Base-by-base conservation (phyloP, 2,888 invertebrate species). In the Scaptomyza reducta region DNA sequence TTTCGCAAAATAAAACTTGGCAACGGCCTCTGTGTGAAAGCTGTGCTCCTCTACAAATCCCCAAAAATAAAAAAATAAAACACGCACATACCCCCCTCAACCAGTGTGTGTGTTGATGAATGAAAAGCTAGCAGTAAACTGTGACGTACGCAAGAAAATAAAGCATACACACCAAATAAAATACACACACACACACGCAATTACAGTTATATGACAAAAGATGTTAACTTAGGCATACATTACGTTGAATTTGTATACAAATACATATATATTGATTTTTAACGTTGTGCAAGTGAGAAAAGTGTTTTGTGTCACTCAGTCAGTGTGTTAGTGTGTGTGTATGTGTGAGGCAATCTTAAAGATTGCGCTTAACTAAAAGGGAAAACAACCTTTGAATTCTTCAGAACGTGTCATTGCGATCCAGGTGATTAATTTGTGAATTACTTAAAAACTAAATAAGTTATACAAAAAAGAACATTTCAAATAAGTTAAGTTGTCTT, bases 381-480 rank as follows among this genome's bases (percentile, higher is more conserved):
- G 29, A 59, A 58, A 62, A n/a, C 47, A 22, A 70, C 65, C 66
- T 84, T 87, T 88, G 82, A 89, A 90, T 89, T 89, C 90, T 90
- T 89, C 90, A 89, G 84, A 87, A 87, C 87, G 91, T 91, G 91
- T 89, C 91, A 91, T 90, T 83, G 77, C 80, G 88, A 89, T 91
- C 90, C 90, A 91, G 90, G 90, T 91, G 87, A 74, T 67, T 74
- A 4, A 40, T 40, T 40, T 10, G 1, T 16, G 9, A 40, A 13
- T 35, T 31, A 35, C 9, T 14, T 16, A 40, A 31, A 13, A 16
- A n/a, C 3, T 29, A 35, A 16, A 13, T 6, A 13, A n/a, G 16
- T 29, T 29, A 11, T 22, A 54, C 9, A 27, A n/a, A 51, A 22
- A 22, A 22, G 3, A 22, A 22, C 5, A 27, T 16, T 31, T 25